Conservation (phyloP, 2,888 invertebrate species). For the Himalopsyche kuldschensis region DNA sequence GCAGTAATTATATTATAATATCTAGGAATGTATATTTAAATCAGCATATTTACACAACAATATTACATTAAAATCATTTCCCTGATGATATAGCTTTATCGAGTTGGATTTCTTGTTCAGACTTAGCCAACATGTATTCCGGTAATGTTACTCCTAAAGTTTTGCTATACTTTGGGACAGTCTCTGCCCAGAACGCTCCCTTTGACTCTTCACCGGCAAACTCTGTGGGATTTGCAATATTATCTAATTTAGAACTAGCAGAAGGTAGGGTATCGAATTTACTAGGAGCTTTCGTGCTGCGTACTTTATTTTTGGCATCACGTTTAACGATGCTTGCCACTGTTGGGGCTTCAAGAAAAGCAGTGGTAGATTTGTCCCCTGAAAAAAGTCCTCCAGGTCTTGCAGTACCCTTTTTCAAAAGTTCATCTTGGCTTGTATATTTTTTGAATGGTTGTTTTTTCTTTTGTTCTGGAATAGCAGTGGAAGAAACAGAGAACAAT, state of each 20-base stretch:
- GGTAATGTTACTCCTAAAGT: slow-evolving; percentile 66
- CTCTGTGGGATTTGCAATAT: slow-evolving; percentile 56
- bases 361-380: neutral
- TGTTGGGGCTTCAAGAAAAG: slow-evolving; percentile 13
- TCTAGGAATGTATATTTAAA: neutral
- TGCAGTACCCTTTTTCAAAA: slow-evolving; percentile 4
- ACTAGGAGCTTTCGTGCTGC: slow-evolving; percentile 43
- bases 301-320: neutral
- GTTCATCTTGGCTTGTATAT: slow-evolving; percentile 29
- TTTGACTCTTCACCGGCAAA: slow-evolving; percentile 60
- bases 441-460: slow-evolving; percentile 33
- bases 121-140: slow-evolving; percentile 68
- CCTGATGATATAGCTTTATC: slow-evolving; percentile 51
- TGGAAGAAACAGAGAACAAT: slow-evolving; percentile 1
- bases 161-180: slow-evolving; percentile 66
- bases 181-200: slow-evolving; percentile 69
- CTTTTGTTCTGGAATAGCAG: slow-evolving; percentile 18
- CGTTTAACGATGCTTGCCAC: slow-evolving; percentile 25
- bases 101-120: slow-evolving; percentile 69
- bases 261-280: slow-evolving; percentile 32
- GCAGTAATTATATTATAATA: neutral
- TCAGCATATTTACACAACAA: neutral
- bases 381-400: slow-evolving; percentile 3
- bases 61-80: neutral
- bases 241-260: slow-evolving; percentile 35